These are phyloP conservation scores for Parapristionchus giblindavisi DNA, from an alignment of 2,888 invertebrate genomes.

Conservation along the genomic window DNA sequence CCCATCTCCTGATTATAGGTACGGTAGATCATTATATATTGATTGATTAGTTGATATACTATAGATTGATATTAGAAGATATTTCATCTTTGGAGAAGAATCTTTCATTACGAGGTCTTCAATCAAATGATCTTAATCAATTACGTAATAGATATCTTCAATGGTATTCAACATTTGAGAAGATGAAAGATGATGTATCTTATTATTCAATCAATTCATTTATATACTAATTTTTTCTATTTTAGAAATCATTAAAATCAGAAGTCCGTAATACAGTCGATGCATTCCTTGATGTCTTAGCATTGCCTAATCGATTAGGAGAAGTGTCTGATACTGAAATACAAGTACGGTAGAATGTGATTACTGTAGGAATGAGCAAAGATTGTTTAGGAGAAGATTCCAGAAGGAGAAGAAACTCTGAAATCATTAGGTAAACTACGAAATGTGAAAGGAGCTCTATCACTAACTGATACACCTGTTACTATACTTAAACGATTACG, in stretches of 20 bases:
- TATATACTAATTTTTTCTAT: neutral
- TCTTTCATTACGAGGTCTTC: slow-evolving; percentile 1
- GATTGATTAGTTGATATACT: neutral
- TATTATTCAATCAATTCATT: neutral
- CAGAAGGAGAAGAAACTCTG: slow-evolving; percentile 6
- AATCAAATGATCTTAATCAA: neutral
- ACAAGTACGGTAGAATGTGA: neutral
- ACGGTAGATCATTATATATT: neutral
- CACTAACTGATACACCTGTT: slow-evolving; percentile 23
- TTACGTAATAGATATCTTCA: slow-evolving; percentile 16
- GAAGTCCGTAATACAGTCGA: slow-evolving; percentile 11
- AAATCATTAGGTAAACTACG: slow-evolving; percentile 23
- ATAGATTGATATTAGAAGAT: slow-evolving; percentile 10
- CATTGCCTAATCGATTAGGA: slow-evolving; percentile 28
- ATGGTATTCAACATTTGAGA: slow-evolving; percentile 21
- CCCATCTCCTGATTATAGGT: slow-evolving; percentile 58
- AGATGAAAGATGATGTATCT: slow-evolving; percentile 12
- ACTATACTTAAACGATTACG: slow-evolving; percentile 18
- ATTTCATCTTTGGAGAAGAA: neutral
- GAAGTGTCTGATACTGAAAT: neutral
- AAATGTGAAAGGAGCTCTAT: slow-evolving; percentile 17
- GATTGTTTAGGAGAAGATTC: neutral
- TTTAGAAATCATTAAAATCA: slow-evolving; percentile 24
- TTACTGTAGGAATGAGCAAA: neutral
- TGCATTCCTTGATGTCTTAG: slow-evolving; percentile 24